Evolutionary conservation across 2,888 invertebrate genomes (phyloP).

Genomic region (Sphaeridia pumilis): DNA sequence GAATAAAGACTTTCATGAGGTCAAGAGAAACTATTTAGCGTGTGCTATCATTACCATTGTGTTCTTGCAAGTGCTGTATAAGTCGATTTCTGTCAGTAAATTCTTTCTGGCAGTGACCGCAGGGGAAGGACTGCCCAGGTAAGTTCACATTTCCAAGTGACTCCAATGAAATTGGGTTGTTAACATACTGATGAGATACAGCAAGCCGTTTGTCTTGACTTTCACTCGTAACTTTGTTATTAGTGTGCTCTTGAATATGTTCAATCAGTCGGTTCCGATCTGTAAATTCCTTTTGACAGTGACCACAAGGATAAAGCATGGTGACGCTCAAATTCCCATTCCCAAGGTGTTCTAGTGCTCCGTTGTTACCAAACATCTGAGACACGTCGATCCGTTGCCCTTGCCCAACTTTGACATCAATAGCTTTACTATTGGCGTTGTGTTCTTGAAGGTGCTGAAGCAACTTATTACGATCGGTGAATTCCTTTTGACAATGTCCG

Average conservation of each 20-base stretch:
- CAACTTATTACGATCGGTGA: slow-evolving; percentile 19
- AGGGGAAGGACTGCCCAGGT: slow-evolving; percentile 12
- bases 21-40: too few species aligned
- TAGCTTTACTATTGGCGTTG: too few species aligned
- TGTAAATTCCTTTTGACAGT: slow-evolving; percentile 29
- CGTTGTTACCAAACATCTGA: background rate
- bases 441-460: slow-evolving; percentile 26
- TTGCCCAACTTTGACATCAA: too few species aligned
- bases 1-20: too few species aligned
- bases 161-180: slow-evolving; percentile 1
- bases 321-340: too few species aligned
- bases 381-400: too few species aligned
- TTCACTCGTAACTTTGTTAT: too few species aligned
- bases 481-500: slow-evolving; percentile 29
- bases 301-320: slow-evolving; percentile 23
- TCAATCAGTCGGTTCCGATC: slow-evolving; percentile 9
- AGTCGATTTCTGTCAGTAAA: slow-evolving; percentile 21
- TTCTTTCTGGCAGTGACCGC: slow-evolving; percentile 29
- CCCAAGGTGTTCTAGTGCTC: too few species aligned
- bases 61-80: slow-evolving; percentile 24
- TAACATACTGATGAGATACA: slow-evolving; percentile 7
- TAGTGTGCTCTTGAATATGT: too few species aligned
- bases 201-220: slow-evolving; percentile 3
- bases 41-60: slow-evolving; percentile 11
- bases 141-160: background rate